Evolutionary conservation across 1,140 invertebrate species (phyloP), one percentile per base, ranked within the genome.

Genomic region (Cataglyphis hispanica): DNA sequence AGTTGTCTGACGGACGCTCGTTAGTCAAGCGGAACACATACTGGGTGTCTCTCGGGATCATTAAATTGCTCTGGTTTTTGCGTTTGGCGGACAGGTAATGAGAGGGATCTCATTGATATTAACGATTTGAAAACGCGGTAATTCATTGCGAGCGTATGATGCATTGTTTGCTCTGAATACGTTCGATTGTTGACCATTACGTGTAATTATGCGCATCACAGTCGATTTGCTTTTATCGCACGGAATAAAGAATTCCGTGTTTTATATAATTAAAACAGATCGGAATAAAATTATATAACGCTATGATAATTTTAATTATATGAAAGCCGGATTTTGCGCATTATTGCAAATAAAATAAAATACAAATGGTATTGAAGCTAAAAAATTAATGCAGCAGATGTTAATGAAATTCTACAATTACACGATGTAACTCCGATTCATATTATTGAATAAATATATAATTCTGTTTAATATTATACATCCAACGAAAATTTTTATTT

Each of bases 1-100:
- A 89, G 85, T 85, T 60, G 78, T 77, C 77, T 77, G 83, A 90
- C 86, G 88, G 86, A 56, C 76, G 69, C 78, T 90, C 87, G 81
- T 89, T 90, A 90, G 78, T 87, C 76, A 53, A 83, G 43, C 72
- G 74, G 13, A 64, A 64, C 76, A 64, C 72, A 77, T 77, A 77
- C 81, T 43, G 72, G 72, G 31, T 84, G 43, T 75, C 58, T 22
- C 60, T 58, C 60, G 43, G 67, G 53, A 83, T 83, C 67, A 83
- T 83, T 74, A 83, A 83, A 83, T 83, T 72, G 78, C 37, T 83
- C 56, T 67, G 67, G 67, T 83, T 83, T 83, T 83, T 83, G 53
- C 78, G 53, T 58, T 60, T 74, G 66, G 34, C 43, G 53, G 78
- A 83, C 37, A n/a, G 37, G 25, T 60, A 83, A 83, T 83, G 53